Evolutionary conservation across 2,113 vertebrate genomes (phyloP), one percentile per base, ranked within the genome.

Genomic region (Corydoras maculifer): DNA sequence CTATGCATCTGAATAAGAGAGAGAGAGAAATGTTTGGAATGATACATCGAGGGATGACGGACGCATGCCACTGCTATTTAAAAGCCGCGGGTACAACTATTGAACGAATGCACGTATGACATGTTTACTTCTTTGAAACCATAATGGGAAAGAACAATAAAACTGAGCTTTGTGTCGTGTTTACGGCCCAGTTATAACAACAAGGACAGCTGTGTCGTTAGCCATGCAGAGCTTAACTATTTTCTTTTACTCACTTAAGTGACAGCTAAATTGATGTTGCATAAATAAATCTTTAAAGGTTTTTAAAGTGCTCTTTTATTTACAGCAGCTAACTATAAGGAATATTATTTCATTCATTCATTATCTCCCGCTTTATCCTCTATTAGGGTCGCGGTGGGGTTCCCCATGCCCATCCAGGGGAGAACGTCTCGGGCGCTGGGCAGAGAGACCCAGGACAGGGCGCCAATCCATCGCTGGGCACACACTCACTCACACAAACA

Each of bases 1-100:
- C 97, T 81, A 99, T 98, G 79, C 97, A 99, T 88, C 97, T 99
- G 83, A 76, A 77, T 62, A 62, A 58, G 35, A 75, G 58, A 70
- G 58, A 62, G 54, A 74, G 14, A 53, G 31, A 15, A 11, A 75
- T 62, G 1, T 30, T 31, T 65, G 30, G 43, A 62, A 58, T 43
- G 11, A 55, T 18, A 9, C 57, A 9, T 25, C 72, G 51, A 75
- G 71, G 83, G 18, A 82, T 76, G 66, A 57, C 51, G 75, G 58
- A 73, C 65, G 69, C 57, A 29, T 70, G 69, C 75, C 49, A 43
- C 49, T 51, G 49, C 49, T 51, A 51, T 51, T 7, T 51, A 25
- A 25, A 25, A 25, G 18, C 18, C 18, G 18, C 18, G 18, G 18
- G 18, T 25, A 25, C 18, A 25, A 43, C 65, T 50, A 74, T 61